These are phyloP conservation scores for Heliothis subflexa DNA, from an alignment of 1,140 invertebrate genomes.

Conservation along the genomic window DNA sequence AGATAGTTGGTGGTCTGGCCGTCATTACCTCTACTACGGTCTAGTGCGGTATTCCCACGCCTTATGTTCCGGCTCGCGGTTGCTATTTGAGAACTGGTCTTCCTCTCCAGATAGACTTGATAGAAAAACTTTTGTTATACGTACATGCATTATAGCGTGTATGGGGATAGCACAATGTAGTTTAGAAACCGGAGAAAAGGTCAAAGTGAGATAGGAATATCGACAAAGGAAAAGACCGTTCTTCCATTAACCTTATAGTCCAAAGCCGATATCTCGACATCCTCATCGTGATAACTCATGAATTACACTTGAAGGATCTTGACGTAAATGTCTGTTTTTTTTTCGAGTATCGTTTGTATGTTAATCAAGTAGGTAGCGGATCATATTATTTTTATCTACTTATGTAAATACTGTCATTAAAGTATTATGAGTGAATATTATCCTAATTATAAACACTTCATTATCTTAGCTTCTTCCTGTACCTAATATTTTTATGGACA, in stretches of 20 bases:
- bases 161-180: background rate
- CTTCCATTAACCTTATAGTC: background rate
- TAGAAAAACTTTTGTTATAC: background rate
- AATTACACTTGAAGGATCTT: no score
- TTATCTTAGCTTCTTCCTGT: no score
- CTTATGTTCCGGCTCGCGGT: constrained; percentile 2
- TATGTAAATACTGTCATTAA: constrained; percentile 17
- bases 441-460: no score
- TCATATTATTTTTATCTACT: background rate
- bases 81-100: constrained; percentile 11
- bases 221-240: constrained; percentile 4
- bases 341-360: background rate
- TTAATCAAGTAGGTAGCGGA: background rate
- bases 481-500: no score
- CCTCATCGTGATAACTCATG: no score
- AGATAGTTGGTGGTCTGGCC: no score
- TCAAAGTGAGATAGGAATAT: background rate
- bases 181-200: background rate
- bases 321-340: no score
- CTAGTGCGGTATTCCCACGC: constrained; percentile 17
- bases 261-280: background rate
- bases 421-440: background rate
- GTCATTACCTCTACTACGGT: background rate
- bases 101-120: constrained; percentile 1
- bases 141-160: background rate